Base-by-base conservation (phyloP, 2,888 invertebrate species). In the Imbricaverruca yamaguchii region DNA sequence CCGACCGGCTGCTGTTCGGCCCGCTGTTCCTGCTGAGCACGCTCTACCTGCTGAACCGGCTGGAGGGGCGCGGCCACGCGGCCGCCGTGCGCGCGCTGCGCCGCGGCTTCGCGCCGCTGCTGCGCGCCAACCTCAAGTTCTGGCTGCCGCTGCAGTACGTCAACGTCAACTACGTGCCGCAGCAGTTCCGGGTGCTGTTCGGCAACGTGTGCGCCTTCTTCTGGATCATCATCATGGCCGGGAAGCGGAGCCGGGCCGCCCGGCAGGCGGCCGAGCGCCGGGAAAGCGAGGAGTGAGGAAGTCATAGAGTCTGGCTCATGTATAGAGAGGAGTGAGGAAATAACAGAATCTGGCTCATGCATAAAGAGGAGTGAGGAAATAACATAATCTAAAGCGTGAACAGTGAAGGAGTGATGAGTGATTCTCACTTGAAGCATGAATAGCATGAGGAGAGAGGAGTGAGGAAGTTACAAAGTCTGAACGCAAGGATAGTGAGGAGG, bases 141-240 rank as follows among this genome's bases (percentile, higher is more conserved):
- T 83, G 83, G 83, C 81, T 82, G 10, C 83, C 83, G 23, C 25
- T 83, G 59, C 82, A 82, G 81, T 83, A 77, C 78, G 78, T 83
- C 81, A 83, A 83, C 59, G 77, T 83, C n/a, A 83, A 81, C 69
- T 81, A 82, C 57, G 78, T 83, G 7, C 82, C 83, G 56, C 69
- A 65, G 80, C 80, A 77, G 83, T 83, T 82, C 59, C 80, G 83
- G 0, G 79, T 80, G 18, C 82, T 83, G 23, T 83, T 83, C 55
- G 83, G 80, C 61, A 83, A 83, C 56, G 15, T 82, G 10, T 80
- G 82, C 11, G 83, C 82, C n/a, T 56, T 83, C 56, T 82, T 81
- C 59, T 83, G 83, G 83, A 81, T 83, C 18, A 81, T 83, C 59
- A 82, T 82, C 83, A 59, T 83, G n/a, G 78, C 82, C 59, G 81